Evolutionary conservation across 2,797 vertebrate genomes (phyloP).

Genomic region (Anguilla marmorata): DNA sequence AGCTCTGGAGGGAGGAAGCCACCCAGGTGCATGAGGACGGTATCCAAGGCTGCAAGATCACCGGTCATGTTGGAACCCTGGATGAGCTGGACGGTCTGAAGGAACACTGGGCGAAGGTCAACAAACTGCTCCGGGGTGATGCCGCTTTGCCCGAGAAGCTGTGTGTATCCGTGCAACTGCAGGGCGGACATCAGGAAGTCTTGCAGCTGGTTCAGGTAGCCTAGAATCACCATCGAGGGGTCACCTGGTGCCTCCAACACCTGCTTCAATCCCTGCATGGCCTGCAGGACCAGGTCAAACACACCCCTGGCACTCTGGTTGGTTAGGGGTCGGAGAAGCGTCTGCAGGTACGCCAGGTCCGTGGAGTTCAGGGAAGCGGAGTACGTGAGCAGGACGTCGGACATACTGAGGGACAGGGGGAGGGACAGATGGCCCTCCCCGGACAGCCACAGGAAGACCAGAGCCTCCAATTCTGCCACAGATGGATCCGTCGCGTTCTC

Average conservation of each 20-base stretch:
- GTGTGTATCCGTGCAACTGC: conserved; percentile 46
- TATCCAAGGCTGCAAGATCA: conserved; percentile 51
- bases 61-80: conserved; percentile 55
- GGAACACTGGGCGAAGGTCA: conserved; percentile 45
- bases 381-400: conserved; percentile 57
- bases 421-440: conserved; percentile 58
- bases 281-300: conserved; percentile 57
- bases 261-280: conserved; percentile 57
- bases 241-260: conserved; percentile 53
- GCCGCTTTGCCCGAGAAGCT: conserved; percentile 39
- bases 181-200: conserved; percentile 54
- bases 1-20: conserved; percentile 53
- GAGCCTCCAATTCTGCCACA: conserved; percentile 56
- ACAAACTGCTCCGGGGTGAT: conserved; percentile 46
- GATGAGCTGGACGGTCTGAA: conserved; percentile 59
- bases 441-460: conserved; percentile 58
- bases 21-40: conserved; percentile 54
- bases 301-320: conserved; percentile 60
- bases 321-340: conserved; percentile 56
- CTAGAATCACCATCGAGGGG: conserved; percentile 52
- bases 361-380: conserved; percentile 53
- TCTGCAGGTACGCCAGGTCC: conserved; percentile 43
- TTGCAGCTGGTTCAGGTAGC: conserved; percentile 62
- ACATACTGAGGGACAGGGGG: conserved; percentile 60
- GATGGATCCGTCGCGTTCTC: conserved; percentile 56